Percentiles rank a stretch among this genome's conserved stretches.
Conservation (phyloP, 2,888 invertebrate species). For the Cheilosia urbana region DNA sequence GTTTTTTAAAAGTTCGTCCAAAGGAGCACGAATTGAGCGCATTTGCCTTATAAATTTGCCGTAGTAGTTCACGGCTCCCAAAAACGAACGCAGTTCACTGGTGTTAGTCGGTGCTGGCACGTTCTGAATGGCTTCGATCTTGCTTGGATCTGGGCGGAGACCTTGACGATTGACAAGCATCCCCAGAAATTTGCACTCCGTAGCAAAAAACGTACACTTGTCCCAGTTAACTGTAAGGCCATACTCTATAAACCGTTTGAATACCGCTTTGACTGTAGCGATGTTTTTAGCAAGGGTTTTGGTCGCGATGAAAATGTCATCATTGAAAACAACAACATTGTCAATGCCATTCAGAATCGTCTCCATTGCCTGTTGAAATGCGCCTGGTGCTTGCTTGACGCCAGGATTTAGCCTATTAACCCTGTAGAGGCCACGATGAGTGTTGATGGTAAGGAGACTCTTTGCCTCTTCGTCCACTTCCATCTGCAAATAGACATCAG, state of each 20-base stretch:
- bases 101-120: background rate
- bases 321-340: slow-evolving; percentile 13
- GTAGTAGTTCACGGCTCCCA: no score
- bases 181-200: slow-evolving; percentile 4
- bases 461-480: no score
- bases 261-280: background rate
- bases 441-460: no score
- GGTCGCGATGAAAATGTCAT: slow-evolving; percentile 35
- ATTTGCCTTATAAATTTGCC: slow-evolving; percentile 21
- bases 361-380: slow-evolving; percentile 48
- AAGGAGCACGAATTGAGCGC: slow-evolving; percentile 5
- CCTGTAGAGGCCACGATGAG: no score
- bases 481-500: no score
- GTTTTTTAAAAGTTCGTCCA: slow-evolving; percentile 4
- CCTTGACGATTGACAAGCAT: slow-evolving; percentile 26
- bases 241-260: background rate
- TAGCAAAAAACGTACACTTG: background rate
- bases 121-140: background rate
- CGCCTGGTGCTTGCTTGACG: slow-evolving; percentile 35
- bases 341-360: slow-evolving; percentile 29
- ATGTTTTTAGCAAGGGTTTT: background rate
- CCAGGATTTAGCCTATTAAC: background rate
- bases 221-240: background rate
- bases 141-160: background rate
- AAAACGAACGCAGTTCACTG: background rate